Percentiles rank a stretch among this genome's conserved stretches.
Evolutionary conservation across 2,797 vertebrate genomes (phyloP).

Genomic region (Tenualosa thibaudeaui): DNA sequence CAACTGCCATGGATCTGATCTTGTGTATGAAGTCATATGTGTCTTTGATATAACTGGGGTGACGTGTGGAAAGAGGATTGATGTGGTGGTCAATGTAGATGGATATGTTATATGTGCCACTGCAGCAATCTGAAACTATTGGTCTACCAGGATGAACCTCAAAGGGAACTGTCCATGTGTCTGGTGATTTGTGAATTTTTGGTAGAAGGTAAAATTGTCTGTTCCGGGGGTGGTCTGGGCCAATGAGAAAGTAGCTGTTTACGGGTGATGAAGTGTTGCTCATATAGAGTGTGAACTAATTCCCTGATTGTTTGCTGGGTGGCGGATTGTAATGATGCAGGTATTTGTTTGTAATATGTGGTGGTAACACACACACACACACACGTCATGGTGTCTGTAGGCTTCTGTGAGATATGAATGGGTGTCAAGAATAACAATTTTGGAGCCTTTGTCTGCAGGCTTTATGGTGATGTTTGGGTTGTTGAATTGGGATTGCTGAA

Average conservation of each 20-base stretch:
- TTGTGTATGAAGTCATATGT: slow-evolving; percentile 22
- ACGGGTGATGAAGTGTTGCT: neutral
- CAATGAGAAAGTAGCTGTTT: neutral
- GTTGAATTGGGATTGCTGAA: neutral
- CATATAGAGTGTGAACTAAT: neutral
- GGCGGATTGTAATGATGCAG: too few species aligned
- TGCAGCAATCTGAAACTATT: slow-evolving; percentile 27
- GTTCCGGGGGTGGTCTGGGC: neutral
- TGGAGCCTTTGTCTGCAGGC: slow-evolving; percentile 32
- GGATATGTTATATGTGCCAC: neutral
- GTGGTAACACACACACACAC: neutral
- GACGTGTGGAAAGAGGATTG: slow-evolving; percentile 18
- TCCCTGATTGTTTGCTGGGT: slow-evolving; percentile 7
- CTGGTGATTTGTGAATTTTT: slow-evolving; percentile 29
- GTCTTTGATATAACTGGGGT: slow-evolving; percentile 29
- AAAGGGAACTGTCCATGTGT: slow-evolving; percentile 29
- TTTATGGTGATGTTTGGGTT: slow-evolving; percentile 20
- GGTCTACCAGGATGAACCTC: slow-evolving; percentile 16
- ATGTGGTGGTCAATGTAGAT: slow-evolving; percentile 28
- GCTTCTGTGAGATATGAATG: slow-evolving; percentile 26
- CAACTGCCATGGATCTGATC: neutral
- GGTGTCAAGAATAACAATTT: slow-evolving; percentile 26
- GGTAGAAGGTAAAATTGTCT: neutral
- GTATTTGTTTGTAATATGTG: slow-evolving; percentile 22
- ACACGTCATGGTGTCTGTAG: too few species aligned